These are phyloP conservation scores for Ictalurus punctatus DNA, from an alignment of 2,113 vertebrate genomes.

Conservation along the genomic window DNA sequence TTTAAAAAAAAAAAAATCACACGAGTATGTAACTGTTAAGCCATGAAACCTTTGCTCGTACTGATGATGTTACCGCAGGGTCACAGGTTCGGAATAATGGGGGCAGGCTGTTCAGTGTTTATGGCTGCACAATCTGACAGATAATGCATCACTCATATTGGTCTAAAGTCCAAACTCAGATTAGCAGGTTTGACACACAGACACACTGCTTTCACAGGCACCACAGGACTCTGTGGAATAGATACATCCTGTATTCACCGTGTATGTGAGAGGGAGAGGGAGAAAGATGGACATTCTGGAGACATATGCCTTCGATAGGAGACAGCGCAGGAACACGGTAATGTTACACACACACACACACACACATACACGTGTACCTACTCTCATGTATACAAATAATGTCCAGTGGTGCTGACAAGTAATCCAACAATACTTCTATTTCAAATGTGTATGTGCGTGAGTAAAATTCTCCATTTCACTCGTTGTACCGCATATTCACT, in stretches of 20 bases:
- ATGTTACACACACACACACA: neutral
- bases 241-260: neutral
- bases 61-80: constrained; percentile 61
- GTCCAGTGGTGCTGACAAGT: neutral
- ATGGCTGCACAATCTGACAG: constrained; percentile 65
- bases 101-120: constrained; percentile 58
- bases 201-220: constrained; percentile 33
- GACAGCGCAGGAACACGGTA: constrained; percentile 72
- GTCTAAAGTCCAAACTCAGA: constrained; percentile 68
- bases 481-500: neutral
- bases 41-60: constrained; percentile 51
- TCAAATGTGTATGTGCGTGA: neutral
- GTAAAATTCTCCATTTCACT: neutral
- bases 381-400: neutral
- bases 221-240: constrained; percentile 12
- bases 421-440: neutral
- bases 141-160: constrained; percentile 56
- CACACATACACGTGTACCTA: neutral
- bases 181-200: constrained; percentile 42
- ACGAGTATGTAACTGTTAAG: neutral
- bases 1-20: no score
- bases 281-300: constrained; percentile 78
- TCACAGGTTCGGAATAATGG: constrained; percentile 63
- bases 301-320: constrained; percentile 69
- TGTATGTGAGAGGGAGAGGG: neutral